Conservation (phyloP, 1,140 invertebrate genomes). For the Pseudoatta argentina region DNA sequence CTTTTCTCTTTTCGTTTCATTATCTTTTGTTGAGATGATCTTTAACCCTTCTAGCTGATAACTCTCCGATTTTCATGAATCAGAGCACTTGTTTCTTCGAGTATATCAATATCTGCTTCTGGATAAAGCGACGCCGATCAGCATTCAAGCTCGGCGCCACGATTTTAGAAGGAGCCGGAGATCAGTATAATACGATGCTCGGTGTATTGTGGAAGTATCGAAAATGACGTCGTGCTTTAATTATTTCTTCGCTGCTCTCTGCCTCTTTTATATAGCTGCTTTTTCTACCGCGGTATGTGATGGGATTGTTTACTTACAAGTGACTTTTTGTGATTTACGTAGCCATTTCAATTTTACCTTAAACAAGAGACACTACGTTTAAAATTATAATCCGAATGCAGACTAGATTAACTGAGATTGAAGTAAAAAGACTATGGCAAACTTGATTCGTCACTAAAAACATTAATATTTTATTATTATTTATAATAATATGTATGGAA, state of each 20-base stretch:
- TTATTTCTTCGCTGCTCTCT: slow-evolving; percentile 40
- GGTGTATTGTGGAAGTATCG: slow-evolving; percentile 63
- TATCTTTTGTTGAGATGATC: slow-evolving; percentile 23
- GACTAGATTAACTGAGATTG: not conserved
- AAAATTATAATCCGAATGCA: slow-evolving; percentile 24
- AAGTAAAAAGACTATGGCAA: not conserved
- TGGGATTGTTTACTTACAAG: not conserved
- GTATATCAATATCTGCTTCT: slow-evolving; percentile 43
- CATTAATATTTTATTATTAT: not conserved
- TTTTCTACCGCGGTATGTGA: slow-evolving; percentile 67
- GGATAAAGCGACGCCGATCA: slow-evolving; percentile 15
- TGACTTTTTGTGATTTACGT: not conserved
- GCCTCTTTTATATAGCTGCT: slow-evolving; percentile 17
- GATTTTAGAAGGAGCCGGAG: slow-evolving; percentile 41
- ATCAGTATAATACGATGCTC: slow-evolving; percentile 61
- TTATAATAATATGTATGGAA: not conserved
- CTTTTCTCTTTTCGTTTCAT: not conserved
- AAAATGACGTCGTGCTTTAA: slow-evolving; percentile 69
- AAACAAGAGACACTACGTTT: not conserved
- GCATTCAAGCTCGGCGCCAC: not conserved
- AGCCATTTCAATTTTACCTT: not conserved
- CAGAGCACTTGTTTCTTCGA: slow-evolving; percentile 18
- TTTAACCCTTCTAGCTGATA: slow-evolving; percentile 45
- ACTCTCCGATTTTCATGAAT: slow-evolving; percentile 48
- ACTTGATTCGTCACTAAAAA: not conserved